phyloP scores from a whole-genome alignment of 2,888 invertebrate genomes.

The Cremastobaeus sp. region DNA sequence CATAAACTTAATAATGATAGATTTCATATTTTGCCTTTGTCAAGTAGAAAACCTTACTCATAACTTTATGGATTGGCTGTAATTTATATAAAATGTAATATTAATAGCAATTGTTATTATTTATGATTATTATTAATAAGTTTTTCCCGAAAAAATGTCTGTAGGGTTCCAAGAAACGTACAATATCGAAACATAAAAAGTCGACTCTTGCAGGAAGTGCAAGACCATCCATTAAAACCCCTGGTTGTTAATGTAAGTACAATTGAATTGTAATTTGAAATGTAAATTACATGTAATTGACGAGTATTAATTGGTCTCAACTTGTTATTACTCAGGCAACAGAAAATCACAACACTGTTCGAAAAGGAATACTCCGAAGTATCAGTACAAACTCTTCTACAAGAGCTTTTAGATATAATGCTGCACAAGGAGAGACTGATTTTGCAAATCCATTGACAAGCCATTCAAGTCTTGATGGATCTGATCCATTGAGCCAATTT shows the following conservation, averaged over 20 bases:
- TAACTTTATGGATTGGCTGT: too few relatives aligned
- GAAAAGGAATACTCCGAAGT: slow-evolving; percentile 79
- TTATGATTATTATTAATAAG: too few relatives aligned
- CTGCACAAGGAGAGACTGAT: slow-evolving; percentile 74
- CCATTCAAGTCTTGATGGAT: slow-evolving; percentile 83
- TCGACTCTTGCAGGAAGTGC: slow-evolving; percentile 74
- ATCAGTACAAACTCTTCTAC: slow-evolving; percentile 80
- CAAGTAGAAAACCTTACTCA: too few relatives aligned
- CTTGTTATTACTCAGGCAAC: slow-evolving; percentile 76
- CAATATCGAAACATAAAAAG: slow-evolving; percentile 64
- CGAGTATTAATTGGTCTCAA: slow-evolving; percentile 17
- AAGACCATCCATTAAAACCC: slow-evolving; percentile 82
- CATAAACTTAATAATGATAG: too few relatives aligned
- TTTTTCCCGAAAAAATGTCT: too few relatives aligned
- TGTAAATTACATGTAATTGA: background rate
- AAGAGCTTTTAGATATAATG: slow-evolving; percentile 73
- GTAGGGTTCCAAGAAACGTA: slow-evolving; percentile 70
- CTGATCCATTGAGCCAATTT: slow-evolving; percentile 87
- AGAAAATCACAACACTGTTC: slow-evolving; percentile 80
- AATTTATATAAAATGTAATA: too few relatives aligned
- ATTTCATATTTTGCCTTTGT: too few relatives aligned
- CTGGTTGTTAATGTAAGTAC: slow-evolving; percentile 78
- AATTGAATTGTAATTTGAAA: background rate
- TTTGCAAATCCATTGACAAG: slow-evolving; percentile 79
- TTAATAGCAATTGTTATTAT: too few relatives aligned